Evolutionary conservation across 2,113 vertebrate species (phyloP).

Genomic region (Fulica atra): DNA sequence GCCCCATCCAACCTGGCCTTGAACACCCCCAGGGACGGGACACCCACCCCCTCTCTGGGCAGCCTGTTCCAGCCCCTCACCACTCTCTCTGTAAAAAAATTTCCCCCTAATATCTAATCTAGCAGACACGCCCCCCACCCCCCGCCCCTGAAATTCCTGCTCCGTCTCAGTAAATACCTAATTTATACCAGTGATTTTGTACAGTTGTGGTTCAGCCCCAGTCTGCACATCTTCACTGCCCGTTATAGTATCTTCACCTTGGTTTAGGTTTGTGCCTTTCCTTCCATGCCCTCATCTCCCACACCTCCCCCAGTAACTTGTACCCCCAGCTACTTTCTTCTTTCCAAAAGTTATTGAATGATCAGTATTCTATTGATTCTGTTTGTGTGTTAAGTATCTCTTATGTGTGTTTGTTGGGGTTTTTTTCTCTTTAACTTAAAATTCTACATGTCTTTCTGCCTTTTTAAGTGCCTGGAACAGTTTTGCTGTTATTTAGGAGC

Average conservation of each 20-base stretch:
- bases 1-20: too few species aligned
- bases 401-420: accelerated
- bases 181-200: not conserved
- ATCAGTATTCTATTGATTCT: not conserved
- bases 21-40: too few species aligned
- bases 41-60: too few species aligned
- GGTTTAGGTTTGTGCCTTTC: not conserved
- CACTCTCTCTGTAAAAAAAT: too few species aligned
- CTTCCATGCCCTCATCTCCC: not conserved
- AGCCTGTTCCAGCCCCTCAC: too few species aligned
- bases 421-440: not conserved
- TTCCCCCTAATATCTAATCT: too few species aligned
- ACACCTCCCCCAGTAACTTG: accelerated
- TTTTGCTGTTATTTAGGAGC: not conserved
- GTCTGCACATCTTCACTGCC: not conserved
- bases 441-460: not conserved
- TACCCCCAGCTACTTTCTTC: not conserved
- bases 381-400: not conserved
- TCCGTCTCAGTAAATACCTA: not conserved
- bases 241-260: too few species aligned
- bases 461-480: not conserved
- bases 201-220: not conserved
- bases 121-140: too few species aligned
- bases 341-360: not conserved
- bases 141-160: not conserved